phyloP scores from a whole-genome alignment of 2,888 invertebrate species.

The Myathropa florea region DNA sequence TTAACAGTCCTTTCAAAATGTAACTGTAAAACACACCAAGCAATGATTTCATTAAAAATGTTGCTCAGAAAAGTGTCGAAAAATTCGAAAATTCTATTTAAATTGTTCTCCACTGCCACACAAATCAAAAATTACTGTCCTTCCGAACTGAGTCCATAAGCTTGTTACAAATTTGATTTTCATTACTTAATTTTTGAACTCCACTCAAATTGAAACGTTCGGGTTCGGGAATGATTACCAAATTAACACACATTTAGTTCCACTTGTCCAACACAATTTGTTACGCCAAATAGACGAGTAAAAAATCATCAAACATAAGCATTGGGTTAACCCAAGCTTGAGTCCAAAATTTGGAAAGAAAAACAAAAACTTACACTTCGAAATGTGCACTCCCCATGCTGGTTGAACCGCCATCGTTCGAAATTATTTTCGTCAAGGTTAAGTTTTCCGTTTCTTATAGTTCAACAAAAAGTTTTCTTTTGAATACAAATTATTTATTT shows the following conservation, averaged over 20 bases:
- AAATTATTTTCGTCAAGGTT: conserved; percentile 59
- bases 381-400: conserved; percentile 77
- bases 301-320: background rate
- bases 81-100: too few species aligned
- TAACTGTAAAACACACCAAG: too few species aligned
- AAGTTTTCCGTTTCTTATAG: background rate
- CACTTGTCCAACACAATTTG: conserved; percentile 11
- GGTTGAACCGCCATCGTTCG: conserved; percentile 78
- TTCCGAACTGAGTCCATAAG: background rate
- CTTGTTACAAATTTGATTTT: background rate
- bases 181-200: background rate
- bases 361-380: conserved; percentile 77
- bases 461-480: background rate
- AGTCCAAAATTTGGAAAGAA: background rate
- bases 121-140: background rate
- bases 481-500: background rate
- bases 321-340: background rate
- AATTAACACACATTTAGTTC: conserved; percentile 8
- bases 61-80: too few species aligned
- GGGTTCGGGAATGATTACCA: background rate
- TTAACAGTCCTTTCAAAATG: too few species aligned
- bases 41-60: too few species aligned
- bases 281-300: background rate
- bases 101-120: too few species aligned
- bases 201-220: background rate